These are phyloP conservation scores for Gymnarchus niloticus DNA, from an alignment of 2,113 vertebrate genomes.

Conservation along the genomic window DNA sequence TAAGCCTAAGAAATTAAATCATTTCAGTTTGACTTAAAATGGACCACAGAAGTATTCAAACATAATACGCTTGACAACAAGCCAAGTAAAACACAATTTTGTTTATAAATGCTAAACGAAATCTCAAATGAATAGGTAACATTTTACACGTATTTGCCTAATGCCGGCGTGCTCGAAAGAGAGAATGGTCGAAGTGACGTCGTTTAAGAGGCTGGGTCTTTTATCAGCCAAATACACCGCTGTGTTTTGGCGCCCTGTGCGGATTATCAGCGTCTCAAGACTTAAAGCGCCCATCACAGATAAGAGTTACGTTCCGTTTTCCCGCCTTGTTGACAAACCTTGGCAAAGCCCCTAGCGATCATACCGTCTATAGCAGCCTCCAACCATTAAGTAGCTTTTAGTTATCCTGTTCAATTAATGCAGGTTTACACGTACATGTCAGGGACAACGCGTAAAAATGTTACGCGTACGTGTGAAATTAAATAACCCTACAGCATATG, in stretches of 20 bases:
- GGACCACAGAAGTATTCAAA: neutral
- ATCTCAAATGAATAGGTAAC: neutral
- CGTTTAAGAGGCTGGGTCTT: slow-evolving; percentile 25
- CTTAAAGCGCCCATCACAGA: slow-evolving; percentile 39
- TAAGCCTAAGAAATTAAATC: too few relatives aligned
- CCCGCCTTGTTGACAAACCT: slow-evolving; percentile 21
- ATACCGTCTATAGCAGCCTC: neutral
- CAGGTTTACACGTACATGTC: too few relatives aligned
- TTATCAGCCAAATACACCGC: slow-evolving; percentile 54
- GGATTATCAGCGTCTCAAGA: slow-evolving; percentile 50
- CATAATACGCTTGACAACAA: neutral
- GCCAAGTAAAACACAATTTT: neutral
- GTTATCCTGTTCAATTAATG: too few relatives aligned
- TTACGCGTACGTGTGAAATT: too few relatives aligned
- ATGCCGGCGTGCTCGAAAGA: neutral
- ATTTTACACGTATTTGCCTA: neutral
- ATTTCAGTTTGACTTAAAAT: neutral
- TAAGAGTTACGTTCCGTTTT: slow-evolving; percentile 36
- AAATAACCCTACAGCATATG: too few relatives aligned
- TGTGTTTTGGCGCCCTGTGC: slow-evolving; percentile 39
- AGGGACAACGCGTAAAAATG: too few relatives aligned
- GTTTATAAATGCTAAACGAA: neutral
- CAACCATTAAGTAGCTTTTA: too few relatives aligned
- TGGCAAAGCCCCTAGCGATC: neutral
- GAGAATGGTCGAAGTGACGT: neutral